Base-by-base conservation (phyloP, 2,888 invertebrate species). In the Liposcelis brunnea region DNA sequence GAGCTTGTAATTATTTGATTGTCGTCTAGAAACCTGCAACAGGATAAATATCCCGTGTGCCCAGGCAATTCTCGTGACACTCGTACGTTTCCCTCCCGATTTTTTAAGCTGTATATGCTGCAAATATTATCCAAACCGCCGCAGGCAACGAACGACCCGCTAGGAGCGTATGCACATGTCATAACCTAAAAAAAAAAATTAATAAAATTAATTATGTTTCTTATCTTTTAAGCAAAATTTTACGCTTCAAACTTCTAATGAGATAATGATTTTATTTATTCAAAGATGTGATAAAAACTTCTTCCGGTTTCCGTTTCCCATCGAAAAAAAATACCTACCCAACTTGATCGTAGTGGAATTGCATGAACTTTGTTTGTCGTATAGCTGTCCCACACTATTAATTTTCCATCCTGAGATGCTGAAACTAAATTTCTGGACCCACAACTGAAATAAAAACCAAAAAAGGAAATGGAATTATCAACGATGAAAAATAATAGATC, bases 291-390 rank as follows among this genome's bases (percentile, higher is more conserved):
- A n/a, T n/a, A n/a, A n/a, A n/a, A n/a, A n/a, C n/a, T n/a, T n/a
- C n/a, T n/a, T n/a, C n/a, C n/a, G n/a, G n/a, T n/a, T n/a, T 26
- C 26, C 26, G 4, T 26, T 26, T 26, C 4, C 8, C 8, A 8
- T 26, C 8, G 8, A 26, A 4, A 26, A 26, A 26, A 6, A 26
- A 26, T 26, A 26, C 26, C 26, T 26, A 26, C 98, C 98, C 98
- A 98, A 61, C 94, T 95, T 49, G 97, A 97, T 62, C 98, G 86
- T 63, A 98, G 75, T 59, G 98, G 98, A 68, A 98, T 99, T 59
- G 98, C 98, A 71, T 98, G 98, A 65, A 95, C 83, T 80, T 98
- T 98, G 74, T 98, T 98, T 61, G 97, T 98, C 59, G 98, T 97
- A 70, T 97, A 97, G 66, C 94, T 93, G 73, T 99, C 98, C 98